Evolutionary conservation across 2,888 invertebrate species (phyloP), one percentile per base, ranked within the genome.

Genomic region (Steinernema carpocapsae): DNA sequence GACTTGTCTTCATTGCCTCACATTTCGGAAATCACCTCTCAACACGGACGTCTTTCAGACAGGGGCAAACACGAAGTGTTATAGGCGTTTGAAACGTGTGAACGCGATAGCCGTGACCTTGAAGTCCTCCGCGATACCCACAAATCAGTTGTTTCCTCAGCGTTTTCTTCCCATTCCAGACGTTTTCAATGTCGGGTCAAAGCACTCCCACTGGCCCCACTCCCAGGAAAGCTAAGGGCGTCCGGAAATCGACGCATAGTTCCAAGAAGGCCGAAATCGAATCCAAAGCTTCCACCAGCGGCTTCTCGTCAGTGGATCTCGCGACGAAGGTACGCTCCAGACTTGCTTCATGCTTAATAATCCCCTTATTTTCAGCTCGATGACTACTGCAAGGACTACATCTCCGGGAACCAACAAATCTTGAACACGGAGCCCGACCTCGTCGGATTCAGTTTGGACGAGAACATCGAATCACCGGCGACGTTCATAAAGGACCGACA

Each of bases 161-260:
- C n/a, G n/a, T n/a, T n/a, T n/a, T n/a, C n/a, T n/a, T 37, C 14
- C 7, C 32, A 32, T 64, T 32, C 37, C 64, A 26, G 32, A 14
- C 32, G 3, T 32, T 29, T 17, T 12, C 22, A 26, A 64, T 64
- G 64, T 64, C 64, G 6, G 64, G 64, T 7, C 1, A 17, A 12
- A 64, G 32, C 64, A 64, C 64, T 7, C 64, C 64, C 4, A 64
- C 64, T 7, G 64, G 64, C 6, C 64, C 64, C 7, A 17, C 64
- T 2, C 64, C 64, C 1, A 37, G 17, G 32, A 64, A 64, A 29
- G 17, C 29, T 1, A 32, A 14, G 2, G 4, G 29, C 1, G 26
- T 29, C 29, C 22, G 29, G 64, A 10, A 12, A 2, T 29, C 17
- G 10, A 29, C 64, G 32, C 22, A 12, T 26, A 26, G 56, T 4